phyloP scores from a whole-genome alignment of 2,113 vertebrate genomes.

The Zosterops pallidus region DNA sequence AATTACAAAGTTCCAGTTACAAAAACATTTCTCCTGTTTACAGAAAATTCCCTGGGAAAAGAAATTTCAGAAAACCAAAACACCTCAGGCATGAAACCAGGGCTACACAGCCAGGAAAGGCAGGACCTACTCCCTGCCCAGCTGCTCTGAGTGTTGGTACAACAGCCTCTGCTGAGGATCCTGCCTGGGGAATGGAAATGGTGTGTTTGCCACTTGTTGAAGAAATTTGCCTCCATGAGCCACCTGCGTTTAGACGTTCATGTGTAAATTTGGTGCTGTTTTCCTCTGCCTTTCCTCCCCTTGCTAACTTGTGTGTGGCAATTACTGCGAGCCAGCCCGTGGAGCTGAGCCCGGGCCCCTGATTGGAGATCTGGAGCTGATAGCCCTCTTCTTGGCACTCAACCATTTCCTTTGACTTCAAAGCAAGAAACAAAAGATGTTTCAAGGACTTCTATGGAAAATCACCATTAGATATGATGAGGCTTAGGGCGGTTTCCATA shows the following conservation, averaged over 20 bases:
- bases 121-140: neutral
- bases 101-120: neutral
- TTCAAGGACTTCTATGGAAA: slow-evolving; percentile 75
- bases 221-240: neutral
- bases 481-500: slow-evolving; percentile 74
- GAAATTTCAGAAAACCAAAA: too few species aligned
- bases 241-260: neutral
- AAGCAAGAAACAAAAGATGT: slow-evolving; percentile 73
- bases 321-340: slow-evolving; percentile 4
- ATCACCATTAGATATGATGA: slow-evolving; percentile 67
- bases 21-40: too few species aligned
- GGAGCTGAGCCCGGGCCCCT: neutral
- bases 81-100: too few species aligned
- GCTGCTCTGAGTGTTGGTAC: neutral
- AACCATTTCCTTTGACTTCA: slow-evolving; percentile 60
- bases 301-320: neutral
- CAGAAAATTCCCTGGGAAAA: too few species aligned
- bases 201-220: neutral
- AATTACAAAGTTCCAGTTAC: too few species aligned
- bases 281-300: neutral
- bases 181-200: neutral
- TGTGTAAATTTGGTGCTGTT: neutral
- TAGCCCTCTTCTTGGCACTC: slow-evolving; percentile 25
- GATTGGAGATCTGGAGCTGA: slow-evolving; percentile 40
- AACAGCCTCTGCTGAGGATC: neutral